Evolutionary conservation across 1,140 invertebrate species (phyloP).

Genomic region (Harlomillsia oculata): DNA sequence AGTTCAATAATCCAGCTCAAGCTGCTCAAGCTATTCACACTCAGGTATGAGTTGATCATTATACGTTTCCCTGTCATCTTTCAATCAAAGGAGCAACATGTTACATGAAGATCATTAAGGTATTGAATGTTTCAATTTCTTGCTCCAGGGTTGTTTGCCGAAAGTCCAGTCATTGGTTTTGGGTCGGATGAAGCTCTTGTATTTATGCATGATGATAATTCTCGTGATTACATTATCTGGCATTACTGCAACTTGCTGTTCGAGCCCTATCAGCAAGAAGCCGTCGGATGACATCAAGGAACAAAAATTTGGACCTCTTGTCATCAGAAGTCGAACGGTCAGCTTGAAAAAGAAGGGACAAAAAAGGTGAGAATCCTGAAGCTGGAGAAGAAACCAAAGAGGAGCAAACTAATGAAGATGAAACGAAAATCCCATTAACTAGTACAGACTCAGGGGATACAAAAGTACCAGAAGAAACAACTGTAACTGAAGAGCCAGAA

Average conservation of each 20-base stretch:
- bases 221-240: background rate
- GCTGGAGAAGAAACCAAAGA: background rate
- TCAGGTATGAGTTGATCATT: background rate
- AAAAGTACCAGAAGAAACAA: no score
- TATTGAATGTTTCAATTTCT: background rate
- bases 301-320: conserved; percentile 4
- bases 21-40: conserved; percentile 10
- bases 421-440: no score
- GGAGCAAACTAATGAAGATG: background rate
- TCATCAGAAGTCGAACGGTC: background rate
- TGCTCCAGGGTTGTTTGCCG: conserved; percentile 5
- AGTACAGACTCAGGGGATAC: no score
- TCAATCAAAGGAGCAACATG: no score
- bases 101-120: no score
- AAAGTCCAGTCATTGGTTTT: background rate
- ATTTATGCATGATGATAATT: conserved; percentile 3
- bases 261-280: background rate
- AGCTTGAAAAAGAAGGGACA: background rate
- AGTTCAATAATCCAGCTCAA: conserved; percentile 3
- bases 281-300: background rate
- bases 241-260: background rate
- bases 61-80: no score
- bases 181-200: background rate
- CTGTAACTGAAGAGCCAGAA: no score
- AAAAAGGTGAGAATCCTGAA: background rate